These are phyloP conservation scores for Homarus gammarus DNA, from an alignment of 2,888 invertebrate species.

Conservation along the genomic window DNA sequence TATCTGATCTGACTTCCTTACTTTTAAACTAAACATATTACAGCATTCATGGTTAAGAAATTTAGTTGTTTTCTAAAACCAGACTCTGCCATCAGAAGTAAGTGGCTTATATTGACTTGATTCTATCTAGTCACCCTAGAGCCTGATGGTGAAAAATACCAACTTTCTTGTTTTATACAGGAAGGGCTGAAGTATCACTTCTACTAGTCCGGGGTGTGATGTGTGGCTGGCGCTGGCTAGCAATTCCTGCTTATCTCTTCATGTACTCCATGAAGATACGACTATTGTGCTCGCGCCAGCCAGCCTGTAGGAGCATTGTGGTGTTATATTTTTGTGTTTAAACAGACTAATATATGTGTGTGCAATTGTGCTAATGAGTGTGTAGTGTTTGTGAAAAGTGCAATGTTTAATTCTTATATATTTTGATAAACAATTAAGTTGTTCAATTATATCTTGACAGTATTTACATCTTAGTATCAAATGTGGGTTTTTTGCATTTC, in stretches of 20 bases:
- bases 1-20: no score
- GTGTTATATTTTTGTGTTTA: conserved; percentile 24
- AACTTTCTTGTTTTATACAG: conserved; percentile 50
- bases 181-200: conserved; percentile 65
- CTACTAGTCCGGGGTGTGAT: conserved; percentile 53
- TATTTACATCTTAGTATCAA: no score
- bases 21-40: no score
- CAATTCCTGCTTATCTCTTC: conserved; percentile 45
- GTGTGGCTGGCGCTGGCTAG: conserved; percentile 57
- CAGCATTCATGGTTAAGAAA: no score
- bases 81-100: no score
- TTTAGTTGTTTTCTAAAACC: no score
- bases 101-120: background rate
- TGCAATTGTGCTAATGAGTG: background rate
- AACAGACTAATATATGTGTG: background rate
- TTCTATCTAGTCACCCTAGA: background rate
- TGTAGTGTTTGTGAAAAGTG: background rate
- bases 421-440: no score
- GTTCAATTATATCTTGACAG: no score
- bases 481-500: no score
- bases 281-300: conserved; percentile 37
- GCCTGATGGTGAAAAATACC: conserved; percentile 1
- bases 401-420: no score
- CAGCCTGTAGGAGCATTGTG: conserved; percentile 44
- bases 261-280: conserved; percentile 30